A percentile compares a stretch with the other conserved stretches of the same genome.
Conservation (phyloP, 2,113 vertebrate species). For the Silurus asotus region DNA sequence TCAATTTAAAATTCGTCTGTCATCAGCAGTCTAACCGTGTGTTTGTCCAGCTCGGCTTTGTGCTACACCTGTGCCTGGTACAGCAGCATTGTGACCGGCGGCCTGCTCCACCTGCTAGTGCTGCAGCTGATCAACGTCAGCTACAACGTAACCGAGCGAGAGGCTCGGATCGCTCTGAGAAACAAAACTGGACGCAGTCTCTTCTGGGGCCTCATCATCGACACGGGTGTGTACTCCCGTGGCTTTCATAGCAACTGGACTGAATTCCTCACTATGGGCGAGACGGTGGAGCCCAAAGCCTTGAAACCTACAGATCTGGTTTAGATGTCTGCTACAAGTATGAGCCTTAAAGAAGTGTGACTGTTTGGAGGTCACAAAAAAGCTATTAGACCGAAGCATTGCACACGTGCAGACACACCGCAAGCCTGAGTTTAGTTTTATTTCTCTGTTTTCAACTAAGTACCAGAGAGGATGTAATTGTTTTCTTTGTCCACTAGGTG, state of each 20-base stretch:
- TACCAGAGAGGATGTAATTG: neutral
- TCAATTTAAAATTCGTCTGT: neutral
- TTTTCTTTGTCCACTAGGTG: conserved; percentile 39
- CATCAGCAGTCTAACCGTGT: neutral
- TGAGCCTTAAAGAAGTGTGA: neutral
- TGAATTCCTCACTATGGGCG: conserved; percentile 83
- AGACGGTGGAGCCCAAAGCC: conserved; percentile 43
- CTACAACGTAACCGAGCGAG: conserved; percentile 91
- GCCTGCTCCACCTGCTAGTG: conserved; percentile 87
- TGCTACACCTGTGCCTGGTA: conserved; percentile 98
- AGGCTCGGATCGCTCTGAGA: conserved; percentile 83
- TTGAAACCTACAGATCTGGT: conserved; percentile 77
- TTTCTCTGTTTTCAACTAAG: neutral
- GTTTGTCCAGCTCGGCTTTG: conserved; percentile 79
- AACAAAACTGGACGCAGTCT: conserved; percentile 79
- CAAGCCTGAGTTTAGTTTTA: conserved; percentile 7
- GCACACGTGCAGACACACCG: neutral
- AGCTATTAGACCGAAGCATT: neutral
- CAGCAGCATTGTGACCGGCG: conserved; percentile 85
- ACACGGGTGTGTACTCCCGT: conserved; percentile 82
- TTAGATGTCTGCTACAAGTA: conserved; percentile 56
- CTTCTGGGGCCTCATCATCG: conserved; percentile 86
- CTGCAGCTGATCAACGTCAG: conserved; percentile 92
- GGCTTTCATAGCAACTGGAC: conserved; percentile 87
- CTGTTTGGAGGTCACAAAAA: neutral